A percentile compares a stretch with the other conserved stretches of the same genome.
Evolutionary conservation across 2,888 invertebrate genomes (phyloP).

Genomic region (Archaeoteleia sp.): DNA sequence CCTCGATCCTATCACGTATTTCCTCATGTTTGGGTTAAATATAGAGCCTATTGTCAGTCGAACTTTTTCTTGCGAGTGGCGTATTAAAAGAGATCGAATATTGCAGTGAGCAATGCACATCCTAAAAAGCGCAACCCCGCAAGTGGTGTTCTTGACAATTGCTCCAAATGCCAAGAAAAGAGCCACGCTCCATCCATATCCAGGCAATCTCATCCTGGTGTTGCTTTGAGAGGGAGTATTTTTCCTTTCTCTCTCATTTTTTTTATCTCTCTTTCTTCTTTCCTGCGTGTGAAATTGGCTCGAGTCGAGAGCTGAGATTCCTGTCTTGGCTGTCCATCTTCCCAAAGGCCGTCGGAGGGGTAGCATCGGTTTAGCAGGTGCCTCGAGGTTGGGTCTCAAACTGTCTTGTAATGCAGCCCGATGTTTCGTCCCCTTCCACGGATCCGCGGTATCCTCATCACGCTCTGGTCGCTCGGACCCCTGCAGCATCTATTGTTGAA

Average conservation of each 20-base stretch:
- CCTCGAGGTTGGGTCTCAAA: slow-evolving; percentile 55
- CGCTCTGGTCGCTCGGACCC: slow-evolving; percentile 32
- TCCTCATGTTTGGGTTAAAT: no score
- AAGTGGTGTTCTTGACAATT: slow-evolving; percentile 40
- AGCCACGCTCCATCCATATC: slow-evolving; percentile 27
- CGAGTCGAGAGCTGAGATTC: slow-evolving; percentile 42
- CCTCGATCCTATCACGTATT: no score
- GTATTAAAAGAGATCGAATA: no score
- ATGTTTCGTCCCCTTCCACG: slow-evolving; percentile 48
- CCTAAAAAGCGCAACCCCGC: no score
- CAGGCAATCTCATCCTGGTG: slow-evolving; percentile 35
- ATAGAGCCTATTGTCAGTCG: no score
- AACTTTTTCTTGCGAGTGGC: no score
- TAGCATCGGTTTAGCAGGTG: slow-evolving; percentile 61
- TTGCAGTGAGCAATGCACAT: no score
- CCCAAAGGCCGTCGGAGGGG: slow-evolving; percentile 34
- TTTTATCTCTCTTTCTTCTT: slow-evolving; percentile 23
- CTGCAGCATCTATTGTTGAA: slow-evolving; percentile 57
- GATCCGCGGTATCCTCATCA: slow-evolving; percentile 35
- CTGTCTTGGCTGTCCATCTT: slow-evolving; percentile 32
- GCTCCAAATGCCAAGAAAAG: slow-evolving; percentile 33
- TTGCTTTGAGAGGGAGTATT: slow-evolving; percentile 40
- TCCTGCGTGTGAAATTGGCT: slow-evolving; percentile 45
- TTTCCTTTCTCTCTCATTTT: slow-evolving; percentile 18
- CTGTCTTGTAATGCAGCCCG: slow-evolving; percentile 59